Base-by-base conservation (phyloP, 2,888 invertebrate genomes). In the Panopea generosa region DNA sequence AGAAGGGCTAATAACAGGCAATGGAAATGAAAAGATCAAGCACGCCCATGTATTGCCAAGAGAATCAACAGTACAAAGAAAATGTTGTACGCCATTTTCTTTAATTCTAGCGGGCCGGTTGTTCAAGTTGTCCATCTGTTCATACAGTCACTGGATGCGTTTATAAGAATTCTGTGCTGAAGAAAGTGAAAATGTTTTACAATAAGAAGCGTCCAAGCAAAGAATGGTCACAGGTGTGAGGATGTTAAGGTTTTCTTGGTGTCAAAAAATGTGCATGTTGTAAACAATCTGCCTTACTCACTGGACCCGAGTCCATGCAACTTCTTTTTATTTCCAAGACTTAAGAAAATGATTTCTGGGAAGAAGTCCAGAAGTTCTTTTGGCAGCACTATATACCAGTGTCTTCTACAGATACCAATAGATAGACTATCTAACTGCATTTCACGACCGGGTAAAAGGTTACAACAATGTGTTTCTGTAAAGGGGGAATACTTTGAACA, bases 301-400 rank as follows among this genome's bases (percentile, higher is more conserved):
- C 56, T n/a, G n/a, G n/a, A n/a, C n/a, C n/a, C n/a, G n/a, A n/a
- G n/a, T n/a, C n/a, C n/a, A n/a, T n/a, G n/a, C n/a, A n/a, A n/a
- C n/a, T n/a, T n/a, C n/a, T n/a, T n/a, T n/a, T n/a, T n/a, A n/a
- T n/a, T n/a, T n/a, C 40, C 43, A 43, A 43, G 24, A 40, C 40
- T 59, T 59, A 40, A 3, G 22, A 43, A 59, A 40, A 9, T 43
- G 40, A 11, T 6, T 40, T 43, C 22, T 59, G 11, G 49, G 4
- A 43, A 49, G 18, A 16, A 93, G 16, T 40, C 40, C 7, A 40
- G 40, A 40, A 11, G 40, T 11, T 40, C 40, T 40, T 16, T 40
- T 16, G n/a, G n/a, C n/a, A n/a, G n/a, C n/a, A n/a, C n/a, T n/a
- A n/a, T n/a, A n/a, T n/a, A n/a, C n/a, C n/a, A 40, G 40, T 40